These are phyloP conservation scores for Nomia melanderi DNA, from an alignment of 1,140 invertebrate genomes.

Conservation along the genomic window DNA sequence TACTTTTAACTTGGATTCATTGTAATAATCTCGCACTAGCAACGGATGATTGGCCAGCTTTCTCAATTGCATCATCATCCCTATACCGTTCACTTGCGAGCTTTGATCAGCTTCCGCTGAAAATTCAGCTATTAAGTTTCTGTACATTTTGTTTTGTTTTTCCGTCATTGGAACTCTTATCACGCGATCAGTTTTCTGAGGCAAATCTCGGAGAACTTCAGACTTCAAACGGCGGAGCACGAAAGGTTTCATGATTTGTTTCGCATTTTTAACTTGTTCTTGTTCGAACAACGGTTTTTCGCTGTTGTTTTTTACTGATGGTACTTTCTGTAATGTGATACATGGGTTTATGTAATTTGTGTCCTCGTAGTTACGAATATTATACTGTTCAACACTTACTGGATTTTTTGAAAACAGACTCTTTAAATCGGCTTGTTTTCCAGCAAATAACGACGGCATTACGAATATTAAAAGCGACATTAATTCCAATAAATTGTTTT, in stretches of 20 bases:
- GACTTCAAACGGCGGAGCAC: constrained; percentile 94
- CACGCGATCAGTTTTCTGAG: constrained; percentile 88
- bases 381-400: constrained; percentile 74
- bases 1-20: constrained; percentile 84
- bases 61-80: constrained; percentile 93
- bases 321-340: constrained; percentile 74
- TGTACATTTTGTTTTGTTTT: constrained; percentile 88
- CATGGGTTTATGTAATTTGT: constrained; percentile 17
- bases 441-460: constrained; percentile 96
- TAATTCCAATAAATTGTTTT: constrained; percentile 97
- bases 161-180: constrained; percentile 85
- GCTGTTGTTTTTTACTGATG: constrained; percentile 78
- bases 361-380: not conserved
- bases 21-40: constrained; percentile 89
- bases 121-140: constrained; percentile 87
- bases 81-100: constrained; percentile 84
- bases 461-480: constrained; percentile 97
- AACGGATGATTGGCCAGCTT: constrained; percentile 95
- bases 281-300: constrained; percentile 90
- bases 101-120: constrained; percentile 84
- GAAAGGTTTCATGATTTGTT: constrained; percentile 97
- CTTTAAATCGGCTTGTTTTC: constrained; percentile 93
- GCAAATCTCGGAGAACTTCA: constrained; percentile 91
- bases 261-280: constrained; percentile 94
- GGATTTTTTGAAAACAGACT: constrained; percentile 90